These are phyloP conservation scores for Drosophila nigromelanica DNA, from an alignment of 1,140 invertebrate species.

Conservation along the genomic window DNA sequence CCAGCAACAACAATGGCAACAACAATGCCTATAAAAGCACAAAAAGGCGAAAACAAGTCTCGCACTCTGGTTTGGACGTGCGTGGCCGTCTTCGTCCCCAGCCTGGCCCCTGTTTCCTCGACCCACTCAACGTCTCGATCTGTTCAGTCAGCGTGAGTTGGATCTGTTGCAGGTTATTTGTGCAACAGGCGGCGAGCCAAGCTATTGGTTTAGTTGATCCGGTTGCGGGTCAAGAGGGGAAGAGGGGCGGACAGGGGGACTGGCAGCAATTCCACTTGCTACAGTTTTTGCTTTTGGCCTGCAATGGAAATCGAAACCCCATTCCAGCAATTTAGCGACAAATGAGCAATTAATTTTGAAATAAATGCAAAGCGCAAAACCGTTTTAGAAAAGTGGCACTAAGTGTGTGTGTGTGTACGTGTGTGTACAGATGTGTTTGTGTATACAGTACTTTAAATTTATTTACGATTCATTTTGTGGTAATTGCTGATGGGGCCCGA, in stretches of 20 bases:
- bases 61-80: constrained; percentile 74
- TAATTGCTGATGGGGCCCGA: constrained; percentile 8
- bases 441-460: not conserved
- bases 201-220: constrained; percentile 39
- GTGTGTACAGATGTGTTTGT: not conserved
- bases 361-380: constrained; percentile 69
- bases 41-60: constrained; percentile 81
- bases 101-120: not conserved
- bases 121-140: not conserved
- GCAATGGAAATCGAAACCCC: constrained; percentile 80
- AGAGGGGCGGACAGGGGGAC: not conserved
- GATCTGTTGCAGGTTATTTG: constrained; percentile 66
- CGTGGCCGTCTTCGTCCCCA: constrained; percentile 31
- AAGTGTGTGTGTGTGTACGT: too few relatives aligned
- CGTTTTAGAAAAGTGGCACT: constrained; percentile 7
- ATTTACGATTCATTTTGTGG: constrained; percentile 1
- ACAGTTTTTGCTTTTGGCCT: constrained; percentile 49
- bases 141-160: constrained; percentile 1
- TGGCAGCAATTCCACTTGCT: constrained; percentile 51
- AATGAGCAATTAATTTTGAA: constrained; percentile 82
- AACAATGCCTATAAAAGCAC: constrained; percentile 79
- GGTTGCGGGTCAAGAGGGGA: not conserved
- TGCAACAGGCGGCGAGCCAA: constrained; percentile 52
- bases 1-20: constrained; percentile 45
- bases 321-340: constrained; percentile 81